A percentile compares a stretch with the other conserved stretches of the same genome.
These are phyloP conservation scores for Melanostigma gelatinosum DNA, from an alignment of 2,113 vertebrate species.

Conservation along the genomic window DNA sequence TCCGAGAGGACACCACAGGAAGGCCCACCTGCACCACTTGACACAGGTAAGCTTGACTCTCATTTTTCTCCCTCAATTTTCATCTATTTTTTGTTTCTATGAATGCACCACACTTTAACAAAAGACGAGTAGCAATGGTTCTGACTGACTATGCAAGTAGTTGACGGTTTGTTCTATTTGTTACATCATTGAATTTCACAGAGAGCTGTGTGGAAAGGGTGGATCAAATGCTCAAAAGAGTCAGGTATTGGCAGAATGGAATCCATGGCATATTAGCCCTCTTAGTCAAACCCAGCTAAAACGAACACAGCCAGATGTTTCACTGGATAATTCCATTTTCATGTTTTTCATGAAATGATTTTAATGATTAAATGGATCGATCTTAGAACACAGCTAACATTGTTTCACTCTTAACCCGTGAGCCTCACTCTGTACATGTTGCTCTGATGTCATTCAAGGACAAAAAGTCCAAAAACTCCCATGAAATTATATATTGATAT, in stretches of 20 bases:
- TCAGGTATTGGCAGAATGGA: neutral
- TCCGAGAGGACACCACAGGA: slow-evolving; percentile 38
- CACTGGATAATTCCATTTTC: too few species aligned
- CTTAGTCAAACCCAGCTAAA: too few species aligned
- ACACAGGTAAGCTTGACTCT: slow-evolving; percentile 71
- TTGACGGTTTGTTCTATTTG: neutral
- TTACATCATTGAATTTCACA: neutral
- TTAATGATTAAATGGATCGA: too few species aligned
- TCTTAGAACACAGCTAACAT: neutral
- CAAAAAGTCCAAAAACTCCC: too few species aligned
- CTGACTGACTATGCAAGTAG: neutral
- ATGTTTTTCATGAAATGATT: too few species aligned
- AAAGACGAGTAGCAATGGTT: neutral
- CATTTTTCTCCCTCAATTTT: neutral
- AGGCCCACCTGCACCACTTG: slow-evolving; percentile 40
- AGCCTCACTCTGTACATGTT: too few species aligned
- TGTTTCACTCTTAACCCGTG: too few species aligned
- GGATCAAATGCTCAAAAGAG: neutral
- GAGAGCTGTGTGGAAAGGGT: neutral
- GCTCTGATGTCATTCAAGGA: too few species aligned
- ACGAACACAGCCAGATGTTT: too few species aligned
- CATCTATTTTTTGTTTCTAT: neutral
- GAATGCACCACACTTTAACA: neutral
- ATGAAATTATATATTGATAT: too few species aligned
- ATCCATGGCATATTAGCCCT: neutral